Base-by-base conservation (phyloP, 1,140 invertebrate genomes). In the Coelopa frigida region DNA sequence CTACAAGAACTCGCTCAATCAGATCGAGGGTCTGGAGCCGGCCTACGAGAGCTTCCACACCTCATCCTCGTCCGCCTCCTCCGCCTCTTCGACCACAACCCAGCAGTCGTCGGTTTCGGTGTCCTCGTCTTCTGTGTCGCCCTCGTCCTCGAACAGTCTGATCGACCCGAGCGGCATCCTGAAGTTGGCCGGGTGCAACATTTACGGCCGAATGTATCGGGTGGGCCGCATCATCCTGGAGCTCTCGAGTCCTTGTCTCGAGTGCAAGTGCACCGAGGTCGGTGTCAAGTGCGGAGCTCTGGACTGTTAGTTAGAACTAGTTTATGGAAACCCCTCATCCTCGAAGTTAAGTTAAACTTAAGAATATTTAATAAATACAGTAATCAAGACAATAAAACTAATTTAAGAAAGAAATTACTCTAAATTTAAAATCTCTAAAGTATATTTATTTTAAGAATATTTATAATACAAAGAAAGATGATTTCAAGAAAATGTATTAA, bases 131-230 rank as follows among this genome's bases (percentile, higher is more conserved):
- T 42, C 46, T 18, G 26, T 17, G n/a, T n/a, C 38, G 42, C 27
- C 44, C 31, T 20, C 27, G 11, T 27, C 32, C 5, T 29, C 44
- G 20, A 50, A 49, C 46, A 53, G 45, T 41, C 39, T 59, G 46
- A 60, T 58, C 47, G 57, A 71, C 50, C 55, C 62, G 14, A 50
- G 56, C n/a, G 59, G 65, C n/a, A 61, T 84, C 26, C 70, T 91
- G 17, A 89, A 89, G 65, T 61, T 92, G 49, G 86, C 85, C 8
- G 89, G 89, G 2, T 94, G 90, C 59, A 93, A 94, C 71, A 92
- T 94, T 54, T 93, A 92, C 59, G 89, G 90, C 3, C 78, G 82
- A 52, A 91, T 92, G 84, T 92, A 93, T 67, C 76, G 82, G 5
- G 83, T 92, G 3, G 87, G 86, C 4, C 76, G 81, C 59, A 85